Evolutionary conservation across 2,797 vertebrate genomes (phyloP).

Genomic region (Merluccius polli): DNA sequence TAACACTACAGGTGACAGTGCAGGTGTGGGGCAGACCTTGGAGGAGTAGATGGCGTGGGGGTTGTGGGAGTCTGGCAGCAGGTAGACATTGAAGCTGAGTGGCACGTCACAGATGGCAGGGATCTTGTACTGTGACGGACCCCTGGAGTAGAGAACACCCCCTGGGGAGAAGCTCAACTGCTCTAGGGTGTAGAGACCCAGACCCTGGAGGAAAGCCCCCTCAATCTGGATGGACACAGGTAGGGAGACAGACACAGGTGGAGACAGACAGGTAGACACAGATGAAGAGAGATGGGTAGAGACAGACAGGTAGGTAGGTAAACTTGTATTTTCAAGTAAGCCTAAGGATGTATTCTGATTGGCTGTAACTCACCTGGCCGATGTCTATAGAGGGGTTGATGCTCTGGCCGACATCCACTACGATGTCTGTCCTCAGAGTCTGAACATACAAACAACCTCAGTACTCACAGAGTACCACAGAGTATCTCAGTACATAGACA

Average conservation of each 20-base stretch:
- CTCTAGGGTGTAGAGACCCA: conserved; percentile 81
- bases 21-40: conserved; percentile 67
- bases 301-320: neutral
- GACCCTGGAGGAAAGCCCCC: conserved; percentile 80
- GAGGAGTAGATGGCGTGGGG: conserved; percentile 85
- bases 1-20: neutral
- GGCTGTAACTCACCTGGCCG: conserved; percentile 64
- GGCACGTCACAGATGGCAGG: conserved; percentile 81
- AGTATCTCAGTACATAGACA: neutral
- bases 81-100: conserved; percentile 70
- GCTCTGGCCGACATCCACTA: conserved; percentile 69
- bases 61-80: conserved; percentile 73
- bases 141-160: conserved; percentile 77
- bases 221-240: conserved; percentile 70
- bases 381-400: conserved; percentile 76
- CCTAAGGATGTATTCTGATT: neutral
- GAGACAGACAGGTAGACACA: neutral
- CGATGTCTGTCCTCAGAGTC: conserved; percentile 72
- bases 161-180: conserved; percentile 82
- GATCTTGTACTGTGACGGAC: conserved; percentile 82
- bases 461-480: neutral
- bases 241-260: neutral
- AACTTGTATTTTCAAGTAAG: neutral
- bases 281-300: neutral
- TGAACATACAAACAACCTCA: conserved; percentile 23